Percentiles rank a stretch among this genome's conserved stretches.
Evolutionary conservation across 2,113 vertebrate genomes (phyloP).

Genomic region (Corythaixoides concolor): DNA sequence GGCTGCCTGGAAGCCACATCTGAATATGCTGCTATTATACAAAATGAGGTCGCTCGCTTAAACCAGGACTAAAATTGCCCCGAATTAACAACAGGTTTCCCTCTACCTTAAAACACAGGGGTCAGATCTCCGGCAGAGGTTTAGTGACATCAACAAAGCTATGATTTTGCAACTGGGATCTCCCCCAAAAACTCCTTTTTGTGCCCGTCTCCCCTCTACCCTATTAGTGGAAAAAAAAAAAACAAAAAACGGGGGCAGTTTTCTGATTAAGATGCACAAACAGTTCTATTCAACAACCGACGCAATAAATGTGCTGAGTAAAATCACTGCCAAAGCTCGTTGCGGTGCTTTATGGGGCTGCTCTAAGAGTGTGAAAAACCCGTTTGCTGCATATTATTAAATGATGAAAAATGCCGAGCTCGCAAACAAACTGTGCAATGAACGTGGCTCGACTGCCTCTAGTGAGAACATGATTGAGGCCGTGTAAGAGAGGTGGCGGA

Average conservation of each 20-base stretch:
- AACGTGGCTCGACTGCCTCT: not conserved
- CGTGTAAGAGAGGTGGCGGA: not conserved
- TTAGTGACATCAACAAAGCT: not conserved
- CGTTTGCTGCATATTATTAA: conserved; percentile 5
- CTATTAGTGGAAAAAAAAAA: not conserved
- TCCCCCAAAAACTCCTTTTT: not conserved
- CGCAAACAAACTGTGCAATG: not conserved
- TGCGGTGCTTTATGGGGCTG: conserved; percentile 13
- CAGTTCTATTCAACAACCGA: not conserved
- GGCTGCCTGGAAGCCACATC: not conserved
- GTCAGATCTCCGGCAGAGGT: not conserved
- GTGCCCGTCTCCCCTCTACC: not conserved
- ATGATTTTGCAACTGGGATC: not conserved
- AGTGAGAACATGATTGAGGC: not conserved
- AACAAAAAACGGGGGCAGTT: not conserved
- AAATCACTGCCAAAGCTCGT: not conserved
- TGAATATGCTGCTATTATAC: not conserved
- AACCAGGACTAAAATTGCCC: not conserved
- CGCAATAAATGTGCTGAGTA: conserved; percentile 13
- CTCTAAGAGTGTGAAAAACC: not conserved
- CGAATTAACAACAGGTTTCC: not conserved
- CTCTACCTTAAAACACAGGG: not conserved
- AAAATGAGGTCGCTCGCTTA: not conserved
- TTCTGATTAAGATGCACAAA: conserved; percentile 7
- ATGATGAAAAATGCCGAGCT: conserved; percentile 12